Conservation (phyloP, 2,888 invertebrate genomes). For the Xylocampa areola region DNA sequence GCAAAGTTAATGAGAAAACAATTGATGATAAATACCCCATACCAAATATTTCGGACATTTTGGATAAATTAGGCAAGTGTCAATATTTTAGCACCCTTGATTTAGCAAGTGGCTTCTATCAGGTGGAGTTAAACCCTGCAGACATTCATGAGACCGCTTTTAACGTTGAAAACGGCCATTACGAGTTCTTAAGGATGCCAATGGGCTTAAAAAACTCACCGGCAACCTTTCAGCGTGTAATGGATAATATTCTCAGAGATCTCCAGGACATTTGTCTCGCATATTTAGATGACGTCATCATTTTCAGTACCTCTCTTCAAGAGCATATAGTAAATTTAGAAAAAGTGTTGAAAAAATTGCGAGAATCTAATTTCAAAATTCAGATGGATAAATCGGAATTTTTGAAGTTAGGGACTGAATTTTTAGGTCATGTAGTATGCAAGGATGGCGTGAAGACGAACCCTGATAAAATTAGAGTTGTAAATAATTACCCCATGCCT, state of each 20-base stretch:
- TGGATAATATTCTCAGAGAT: not conserved
- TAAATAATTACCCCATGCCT: too few relatives aligned
- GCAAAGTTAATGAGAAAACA: constrained; percentile 9
- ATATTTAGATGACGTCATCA: constrained; percentile 6
- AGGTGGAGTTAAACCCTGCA: not conserved
- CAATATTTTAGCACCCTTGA: constrained; percentile 4
- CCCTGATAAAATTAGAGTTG: too few relatives aligned
- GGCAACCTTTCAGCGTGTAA: not conserved
- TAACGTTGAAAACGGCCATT: constrained; percentile 10
- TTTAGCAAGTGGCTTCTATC: not conserved
- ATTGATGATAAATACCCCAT: constrained; percentile 12
- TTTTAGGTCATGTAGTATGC: too few relatives aligned
- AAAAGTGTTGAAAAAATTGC: too few relatives aligned
- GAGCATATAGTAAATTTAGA: too few relatives aligned
- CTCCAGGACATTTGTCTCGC: not conserved
- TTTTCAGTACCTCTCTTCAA: not conserved
- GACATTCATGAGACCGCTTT: constrained; percentile 4
- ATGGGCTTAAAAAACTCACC: constrained; percentile 6
- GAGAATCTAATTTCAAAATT: too few relatives aligned
- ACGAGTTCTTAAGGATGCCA: constrained; percentile 9
- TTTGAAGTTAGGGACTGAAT: too few relatives aligned
- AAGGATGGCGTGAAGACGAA: too few relatives aligned
- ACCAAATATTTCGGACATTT: not conserved
- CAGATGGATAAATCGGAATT: too few relatives aligned
- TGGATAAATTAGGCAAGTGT: constrained; percentile 14